Evolutionary conservation across 2,888 invertebrate species (phyloP).

Genomic region (Maniola hyperantus): DNA sequence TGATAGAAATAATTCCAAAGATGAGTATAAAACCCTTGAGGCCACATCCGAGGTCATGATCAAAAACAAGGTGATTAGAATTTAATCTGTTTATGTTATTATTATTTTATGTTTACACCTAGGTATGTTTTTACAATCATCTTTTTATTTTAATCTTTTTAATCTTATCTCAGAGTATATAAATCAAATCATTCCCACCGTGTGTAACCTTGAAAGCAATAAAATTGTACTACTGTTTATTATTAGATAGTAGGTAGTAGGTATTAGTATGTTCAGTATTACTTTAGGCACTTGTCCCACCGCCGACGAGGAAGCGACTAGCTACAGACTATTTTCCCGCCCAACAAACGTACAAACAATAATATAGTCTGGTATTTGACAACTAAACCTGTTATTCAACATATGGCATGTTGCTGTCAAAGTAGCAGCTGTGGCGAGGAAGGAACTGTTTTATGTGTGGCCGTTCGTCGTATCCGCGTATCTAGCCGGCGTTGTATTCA

Average conservation of each 20-base stretch:
- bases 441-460: constrained; percentile 85
- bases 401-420: constrained; percentile 84
- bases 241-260: too few species aligned
- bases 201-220: background rate
- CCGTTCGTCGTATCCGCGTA: constrained; percentile 86
- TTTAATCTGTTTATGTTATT: background rate
- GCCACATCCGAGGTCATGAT: constrained; percentile 79
- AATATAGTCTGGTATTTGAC: too few species aligned
- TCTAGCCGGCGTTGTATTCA: constrained; percentile 86
- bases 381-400: too few species aligned
- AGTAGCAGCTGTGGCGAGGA: constrained; percentile 85
- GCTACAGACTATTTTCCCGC: too few species aligned
- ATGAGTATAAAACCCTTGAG: constrained; percentile 81
- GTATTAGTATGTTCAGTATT: too few species aligned
- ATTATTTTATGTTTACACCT: background rate
- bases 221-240: background rate
- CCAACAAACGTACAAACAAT: too few species aligned
- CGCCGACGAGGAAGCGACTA: too few species aligned
- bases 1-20: constrained; percentile 84
- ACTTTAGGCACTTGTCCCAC: too few species aligned
- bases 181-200: constrained; percentile 3
- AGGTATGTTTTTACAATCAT: background rate
- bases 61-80: constrained; percentile 74
- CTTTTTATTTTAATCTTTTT: background rate
- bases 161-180: background rate